These are phyloP conservation scores for Chascanopsetta lugubris DNA, from an alignment of 2,113 vertebrate species.

Conservation along the genomic window DNA sequence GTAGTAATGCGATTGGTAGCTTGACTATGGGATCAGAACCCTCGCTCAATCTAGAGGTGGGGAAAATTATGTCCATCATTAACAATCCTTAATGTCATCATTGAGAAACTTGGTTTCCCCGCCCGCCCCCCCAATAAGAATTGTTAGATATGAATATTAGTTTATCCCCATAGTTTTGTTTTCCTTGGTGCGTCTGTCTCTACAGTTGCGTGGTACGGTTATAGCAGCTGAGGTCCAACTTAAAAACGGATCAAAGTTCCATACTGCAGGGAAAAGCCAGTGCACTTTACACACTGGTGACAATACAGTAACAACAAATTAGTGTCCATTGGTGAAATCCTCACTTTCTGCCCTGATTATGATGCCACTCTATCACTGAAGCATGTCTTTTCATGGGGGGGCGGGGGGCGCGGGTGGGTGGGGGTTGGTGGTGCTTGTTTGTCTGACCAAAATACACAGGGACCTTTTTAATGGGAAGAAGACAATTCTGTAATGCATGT, in stretches of 20 bases:
- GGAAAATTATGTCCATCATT: constrained; percentile 17
- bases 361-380: constrained; percentile 84
- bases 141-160: constrained; percentile 28
- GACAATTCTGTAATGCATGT: constrained; percentile 70
- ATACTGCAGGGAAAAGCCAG: constrained; percentile 66
- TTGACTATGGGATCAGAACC: constrained; percentile 87
- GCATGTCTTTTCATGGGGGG: constrained; percentile 77
- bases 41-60: constrained; percentile 51
- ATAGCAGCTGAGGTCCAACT: constrained; percentile 58
- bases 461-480: constrained; percentile 65
- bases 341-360: constrained; percentile 85
- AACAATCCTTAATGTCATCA: constrained; percentile 37
- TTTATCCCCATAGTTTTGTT: not conserved
- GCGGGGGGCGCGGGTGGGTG: too few relatives aligned
- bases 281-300: constrained; percentile 56
- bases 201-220: constrained; percentile 64
- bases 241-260: constrained; percentile 38
- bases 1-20: constrained; percentile 92
- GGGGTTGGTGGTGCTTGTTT: constrained; percentile 45
- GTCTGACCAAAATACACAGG: constrained; percentile 60
- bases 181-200: constrained; percentile 38
- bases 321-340: constrained; percentile 59
- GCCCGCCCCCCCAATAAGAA: constrained; percentile 15
- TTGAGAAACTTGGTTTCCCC: not conserved
- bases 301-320: constrained; percentile 43